These are phyloP conservation scores for Myotis findleyi DNA, from an alignment of 2,797 vertebrate genomes.

Conservation along the genomic window DNA sequence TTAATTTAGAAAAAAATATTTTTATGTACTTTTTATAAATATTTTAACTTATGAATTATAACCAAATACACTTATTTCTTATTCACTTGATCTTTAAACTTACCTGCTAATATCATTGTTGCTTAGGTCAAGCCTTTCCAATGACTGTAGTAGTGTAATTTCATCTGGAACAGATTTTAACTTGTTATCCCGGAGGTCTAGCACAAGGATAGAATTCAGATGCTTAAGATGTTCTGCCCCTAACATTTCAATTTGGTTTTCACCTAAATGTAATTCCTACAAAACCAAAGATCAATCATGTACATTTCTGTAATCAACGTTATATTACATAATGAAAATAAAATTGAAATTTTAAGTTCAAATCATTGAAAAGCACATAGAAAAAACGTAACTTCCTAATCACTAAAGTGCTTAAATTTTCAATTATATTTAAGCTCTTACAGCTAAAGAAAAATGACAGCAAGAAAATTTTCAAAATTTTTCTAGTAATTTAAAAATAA, in stretches of 20 bases:
- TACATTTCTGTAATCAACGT: background rate
- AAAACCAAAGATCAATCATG: slow-evolving; percentile 64
- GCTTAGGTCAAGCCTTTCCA: slow-evolving; percentile 93
- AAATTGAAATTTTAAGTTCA: slow-evolving; percentile 53
- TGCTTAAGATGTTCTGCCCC: slow-evolving; percentile 88
- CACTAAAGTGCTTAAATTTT: slow-evolving; percentile 2
- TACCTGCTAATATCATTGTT: slow-evolving; percentile 94
- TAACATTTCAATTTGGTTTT: slow-evolving; percentile 93
- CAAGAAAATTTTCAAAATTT: background rate
- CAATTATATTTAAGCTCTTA: slow-evolving; percentile 32
- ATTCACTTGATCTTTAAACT: slow-evolving; percentile 52
- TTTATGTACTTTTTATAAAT: background rate
- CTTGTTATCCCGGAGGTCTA: slow-evolving; percentile 94
- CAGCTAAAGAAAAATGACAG: slow-evolving; percentile 25
- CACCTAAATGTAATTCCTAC: slow-evolving; percentile 92
- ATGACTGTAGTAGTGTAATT: slow-evolving; percentile 88
- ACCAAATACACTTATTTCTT: slow-evolving; percentile 23
- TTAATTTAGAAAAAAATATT: background rate
- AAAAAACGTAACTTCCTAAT: slow-evolving; percentile 11
- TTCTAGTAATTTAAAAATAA: slow-evolving; percentile 63
- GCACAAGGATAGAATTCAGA: slow-evolving; percentile 88
- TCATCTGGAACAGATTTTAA: slow-evolving; percentile 91
- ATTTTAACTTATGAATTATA: slow-evolving; percentile 32
- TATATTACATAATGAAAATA: slow-evolving; percentile 17
- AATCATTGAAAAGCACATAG: slow-evolving; percentile 15